Conservation (phyloP, 2,888 invertebrate species). For the Ophion ellenae region DNA sequence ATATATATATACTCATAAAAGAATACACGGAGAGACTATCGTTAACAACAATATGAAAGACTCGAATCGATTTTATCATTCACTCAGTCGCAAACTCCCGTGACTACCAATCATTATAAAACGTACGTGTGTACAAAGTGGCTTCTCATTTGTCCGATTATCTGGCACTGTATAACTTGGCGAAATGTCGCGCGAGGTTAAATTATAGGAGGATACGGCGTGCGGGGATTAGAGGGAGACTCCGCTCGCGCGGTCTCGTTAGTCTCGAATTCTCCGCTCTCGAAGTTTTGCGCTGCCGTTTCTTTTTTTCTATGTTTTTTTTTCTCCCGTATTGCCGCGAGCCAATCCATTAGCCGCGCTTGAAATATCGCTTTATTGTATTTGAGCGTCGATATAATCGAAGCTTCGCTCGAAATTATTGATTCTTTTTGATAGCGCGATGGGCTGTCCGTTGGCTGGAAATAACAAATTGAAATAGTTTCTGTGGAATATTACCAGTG, state of each 20-base stretch:
- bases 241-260: constrained; percentile 33
- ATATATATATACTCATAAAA: neutral
- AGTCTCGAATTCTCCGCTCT: neutral
- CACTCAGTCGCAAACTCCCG: constrained; percentile 33
- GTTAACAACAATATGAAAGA: constrained; percentile 36
- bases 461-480: no score
- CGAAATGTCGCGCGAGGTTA: constrained; percentile 14
- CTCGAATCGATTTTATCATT: constrained; percentile 59
- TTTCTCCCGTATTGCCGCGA: neutral
- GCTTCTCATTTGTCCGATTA: constrained; percentile 53
- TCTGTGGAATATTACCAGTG: no score
- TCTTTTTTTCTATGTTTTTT: neutral
- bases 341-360: neutral
- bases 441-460: no score
- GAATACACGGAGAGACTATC: constrained; percentile 28
- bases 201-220: constrained; percentile 30
- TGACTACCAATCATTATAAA: constrained; percentile 52
- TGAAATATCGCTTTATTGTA: neutral
- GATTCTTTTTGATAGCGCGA: no score
- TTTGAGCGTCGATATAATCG: no score
- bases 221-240: constrained; percentile 12
- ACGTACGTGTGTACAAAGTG: constrained; percentile 43
- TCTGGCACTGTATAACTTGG: constrained; percentile 18
- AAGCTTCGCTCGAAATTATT: no score
- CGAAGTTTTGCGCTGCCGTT: constrained; percentile 11